Conservation (phyloP, 1,140 invertebrate genomes). For the Cydia splendana region DNA sequence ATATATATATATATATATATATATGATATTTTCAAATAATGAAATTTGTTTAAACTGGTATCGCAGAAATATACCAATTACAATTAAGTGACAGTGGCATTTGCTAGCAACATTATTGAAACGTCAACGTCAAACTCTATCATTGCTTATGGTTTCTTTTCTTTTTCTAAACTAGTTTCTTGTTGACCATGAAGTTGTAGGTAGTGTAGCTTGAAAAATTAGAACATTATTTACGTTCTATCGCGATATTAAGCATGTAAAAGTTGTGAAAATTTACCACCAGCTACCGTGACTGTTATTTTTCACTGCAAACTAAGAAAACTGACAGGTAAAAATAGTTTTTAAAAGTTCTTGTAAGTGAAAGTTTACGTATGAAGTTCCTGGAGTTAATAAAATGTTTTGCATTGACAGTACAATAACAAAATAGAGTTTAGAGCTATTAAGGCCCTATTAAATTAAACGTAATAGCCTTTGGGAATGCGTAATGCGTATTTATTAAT, state of each 20-base stretch:
- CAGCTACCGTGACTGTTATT: conserved; percentile 49
- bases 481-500: conserved; percentile 33
- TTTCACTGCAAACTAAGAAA: conserved; percentile 37
- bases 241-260: conserved; percentile 51
- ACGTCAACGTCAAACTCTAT: conserved; percentile 3
- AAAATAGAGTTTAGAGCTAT: background rate
- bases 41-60: background rate
- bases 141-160: background rate
- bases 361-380: conserved; percentile 3
- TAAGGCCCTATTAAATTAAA: background rate
- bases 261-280: conserved; percentile 40
- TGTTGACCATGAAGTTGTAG: conserved; percentile 49
- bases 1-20: too few species aligned
- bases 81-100: background rate
- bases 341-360: conserved; percentile 20
- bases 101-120: conserved; percentile 2
- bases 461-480: conserved; percentile 1
- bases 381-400: background rate
- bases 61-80: background rate
- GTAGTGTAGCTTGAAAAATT: conserved; percentile 42
- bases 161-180: conserved; percentile 36
- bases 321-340: conserved; percentile 16
- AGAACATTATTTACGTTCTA: conserved; percentile 46
- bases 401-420: conserved; percentile 7
- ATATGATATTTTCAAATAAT: background rate